Evolutionary conservation across 1,140 invertebrate genomes (phyloP).

Genomic region (Drosophila leontia): DNA sequence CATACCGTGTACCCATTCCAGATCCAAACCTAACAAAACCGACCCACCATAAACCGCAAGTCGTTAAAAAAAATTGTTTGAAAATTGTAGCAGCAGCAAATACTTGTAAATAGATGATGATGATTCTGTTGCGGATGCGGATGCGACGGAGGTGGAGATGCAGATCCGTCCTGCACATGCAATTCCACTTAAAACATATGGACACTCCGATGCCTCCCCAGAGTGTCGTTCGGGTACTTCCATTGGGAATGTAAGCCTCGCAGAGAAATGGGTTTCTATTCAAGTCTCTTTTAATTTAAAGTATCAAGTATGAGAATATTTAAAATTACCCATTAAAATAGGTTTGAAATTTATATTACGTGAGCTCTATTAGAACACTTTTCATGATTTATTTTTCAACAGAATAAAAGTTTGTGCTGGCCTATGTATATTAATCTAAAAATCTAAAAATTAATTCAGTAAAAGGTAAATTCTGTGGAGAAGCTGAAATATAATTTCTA

Average conservation of each 20-base stretch:
- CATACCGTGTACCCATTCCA: slow-evolving; percentile 32
- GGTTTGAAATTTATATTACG: no score
- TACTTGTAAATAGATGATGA: slow-evolving; percentile 56
- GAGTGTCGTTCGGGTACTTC: neutral
- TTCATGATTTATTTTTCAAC: no score
- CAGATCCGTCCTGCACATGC: slow-evolving; percentile 21
- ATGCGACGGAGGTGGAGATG: neutral
- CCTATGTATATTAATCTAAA: no score
- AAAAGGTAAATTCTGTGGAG: no score
- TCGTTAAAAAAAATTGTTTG: slow-evolving; percentile 64
- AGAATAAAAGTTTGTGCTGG: no score
- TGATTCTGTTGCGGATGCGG: slow-evolving; percentile 16
- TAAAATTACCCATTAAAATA: neutral
- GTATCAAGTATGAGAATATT: neutral
- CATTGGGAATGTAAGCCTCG: neutral
- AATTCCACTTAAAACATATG: slow-evolving; percentile 20
- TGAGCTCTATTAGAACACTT: no score
- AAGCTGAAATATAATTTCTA: no score
- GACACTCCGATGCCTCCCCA: slow-evolving; percentile 13
- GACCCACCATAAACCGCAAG: slow-evolving; percentile 68
- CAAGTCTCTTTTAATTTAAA: slow-evolving; percentile 1
- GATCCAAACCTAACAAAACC: slow-evolving; percentile 18
- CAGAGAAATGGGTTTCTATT: neutral
- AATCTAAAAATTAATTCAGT: no score
- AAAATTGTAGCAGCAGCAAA: slow-evolving; percentile 53